Base-by-base conservation (phyloP, 2,888 invertebrate species). In the Parnassius mnemosyne region DNA sequence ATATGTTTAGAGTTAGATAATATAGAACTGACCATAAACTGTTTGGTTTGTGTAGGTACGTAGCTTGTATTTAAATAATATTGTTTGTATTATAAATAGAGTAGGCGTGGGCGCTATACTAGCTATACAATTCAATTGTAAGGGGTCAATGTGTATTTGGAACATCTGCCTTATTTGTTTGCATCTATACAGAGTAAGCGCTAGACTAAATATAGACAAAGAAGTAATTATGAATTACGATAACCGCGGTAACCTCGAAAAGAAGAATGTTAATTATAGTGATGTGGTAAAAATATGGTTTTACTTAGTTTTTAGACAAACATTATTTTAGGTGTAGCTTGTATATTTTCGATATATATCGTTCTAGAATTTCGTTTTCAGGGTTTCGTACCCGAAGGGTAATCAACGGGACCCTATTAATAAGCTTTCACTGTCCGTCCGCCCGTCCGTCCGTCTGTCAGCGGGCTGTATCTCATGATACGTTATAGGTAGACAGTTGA, bases 111-210 rank as follows among this genome's bases (percentile, higher is more conserved):
- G 61, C 57, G 66, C 49, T 13, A 13, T 42, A 63, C 64, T 54
- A 59, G 66, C 49, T 13, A 41, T 42, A 63, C 64, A 56, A 59
- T 62, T 58, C 57, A 50, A 64, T 63, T 54, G 60, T 47, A 57
- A 49, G 13, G 49, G 56, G 56, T 57, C 56, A 60, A 53, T 65
- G 61, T 53, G 57, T 60, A 65, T 68, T 64, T 59, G 55, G 57
- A 61, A 49, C 61, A 60, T 57, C 50, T 58, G 63, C 65, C 63
- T 65, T 61, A 61, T 65, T 66, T 61, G 65, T 55, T 57, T 43
- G 41, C 44, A 25, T 51, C 49, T 54, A 56, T 56, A 56, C 58
- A 47, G 52, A 43, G 51, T 54, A 50, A 50, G 41, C 47, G 10
- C 10, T 49, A n/a, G 41, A 41, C 41, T 41, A 13, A 57, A 41